Evolutionary conservation across 2,888 invertebrate genomes (phyloP), one percentile per base, ranked within the genome.

Genomic region (Leptarthrus brevirostris): DNA sequence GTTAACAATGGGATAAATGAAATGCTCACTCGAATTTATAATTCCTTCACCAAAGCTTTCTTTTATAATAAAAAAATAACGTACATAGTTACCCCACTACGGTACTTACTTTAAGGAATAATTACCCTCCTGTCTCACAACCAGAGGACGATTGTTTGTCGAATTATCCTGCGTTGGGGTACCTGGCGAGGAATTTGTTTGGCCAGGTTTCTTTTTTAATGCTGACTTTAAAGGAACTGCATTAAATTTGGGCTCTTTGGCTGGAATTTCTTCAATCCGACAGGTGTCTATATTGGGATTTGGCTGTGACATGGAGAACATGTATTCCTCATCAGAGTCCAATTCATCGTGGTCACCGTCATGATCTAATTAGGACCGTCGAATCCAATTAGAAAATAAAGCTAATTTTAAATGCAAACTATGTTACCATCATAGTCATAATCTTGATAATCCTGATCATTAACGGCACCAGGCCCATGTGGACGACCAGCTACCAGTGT

Each of bases 221-320:
- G 96, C 96, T 69, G 95, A 95, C 86, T 96, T 96, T 76, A 95
- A 89, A 78, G 96, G 96, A 88, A 95, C 91, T 78, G 95, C 95
- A 86, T 94, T 93, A 86, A 94, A 93, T 82, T 92, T 91, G 49
- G 95, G 96, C 87, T 96, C 95, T 86, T 95, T 95, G 74, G 96
- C 95, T 79, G 95, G 95, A 81, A 96, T 95, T 86, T 95, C 95
- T 85, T 96, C 95, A 76, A 96, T 91, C 78, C 94, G 89, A 74
- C 91, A 91, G 74, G 94, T 94, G 85, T 95, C 95, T 80, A 91
- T 91, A 78, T 87, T 85, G 30, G 90, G 90, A 82, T 90, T 90
- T 47, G 90, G 89, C 79, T 88, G 90, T 78, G 86, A 87, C 84
- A 85, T 87, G 80, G 86, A 86, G 80, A 86, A 87, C 82, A 88